phyloP scores from a whole-genome alignment of 2,113 vertebrate genomes.

The Enhydra lutris region DNA sequence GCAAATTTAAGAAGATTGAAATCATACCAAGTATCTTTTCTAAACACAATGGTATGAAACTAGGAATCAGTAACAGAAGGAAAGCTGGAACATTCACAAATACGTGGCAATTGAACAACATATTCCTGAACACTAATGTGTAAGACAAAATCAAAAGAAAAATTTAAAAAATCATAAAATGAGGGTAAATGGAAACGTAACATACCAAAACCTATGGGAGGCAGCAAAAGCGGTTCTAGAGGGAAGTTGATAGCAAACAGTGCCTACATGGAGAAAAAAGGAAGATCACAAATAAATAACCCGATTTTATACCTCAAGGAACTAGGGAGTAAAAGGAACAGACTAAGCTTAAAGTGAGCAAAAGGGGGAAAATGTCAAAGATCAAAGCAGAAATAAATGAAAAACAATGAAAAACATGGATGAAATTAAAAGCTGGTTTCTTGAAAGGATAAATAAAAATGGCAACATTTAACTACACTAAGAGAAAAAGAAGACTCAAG shows the following conservation, averaged over 20 bases:
- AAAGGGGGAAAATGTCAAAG: not conserved
- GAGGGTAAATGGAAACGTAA: not conserved
- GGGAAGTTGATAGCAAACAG: not conserved
- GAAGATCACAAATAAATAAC: not conserved
- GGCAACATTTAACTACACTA: not conserved
- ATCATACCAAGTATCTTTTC: not conserved
- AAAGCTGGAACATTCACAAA: not conserved
- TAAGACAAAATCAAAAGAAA: not conserved
- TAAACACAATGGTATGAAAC: not conserved
- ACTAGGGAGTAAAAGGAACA: not conserved
- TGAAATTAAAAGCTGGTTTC: not conserved
- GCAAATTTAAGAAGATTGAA: not conserved
- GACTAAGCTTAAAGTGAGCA: not conserved
- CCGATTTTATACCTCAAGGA: not conserved
- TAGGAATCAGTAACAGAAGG: not conserved
- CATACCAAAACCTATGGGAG: not conserved
- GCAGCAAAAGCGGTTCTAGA: not conserved
- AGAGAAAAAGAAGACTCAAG: not conserved
- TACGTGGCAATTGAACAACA: not conserved
- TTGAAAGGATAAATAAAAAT: not conserved
- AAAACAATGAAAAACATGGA: not conserved
- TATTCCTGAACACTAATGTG: not conserved
- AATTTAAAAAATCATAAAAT: not conserved
- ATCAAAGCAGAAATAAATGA: not conserved
- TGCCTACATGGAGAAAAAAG: not conserved